Base-by-base conservation (phyloP, 2,888 invertebrate genomes). In the Synanthedon vespiformis region DNA sequence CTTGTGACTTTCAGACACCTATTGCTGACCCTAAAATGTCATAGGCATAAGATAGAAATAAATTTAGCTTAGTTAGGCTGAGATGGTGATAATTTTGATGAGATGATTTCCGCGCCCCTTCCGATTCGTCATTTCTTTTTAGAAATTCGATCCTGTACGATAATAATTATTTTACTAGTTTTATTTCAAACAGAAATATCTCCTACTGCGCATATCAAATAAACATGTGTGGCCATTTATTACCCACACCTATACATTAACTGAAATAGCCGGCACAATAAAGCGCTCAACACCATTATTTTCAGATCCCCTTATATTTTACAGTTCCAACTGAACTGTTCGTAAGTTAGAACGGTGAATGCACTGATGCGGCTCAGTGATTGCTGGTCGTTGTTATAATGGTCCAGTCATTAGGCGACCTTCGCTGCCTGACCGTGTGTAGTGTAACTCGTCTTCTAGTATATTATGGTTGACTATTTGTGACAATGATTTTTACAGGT, bases 321-420 rank as follows among this genome's bases (percentile, higher is more conserved):
- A 44, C 14, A 13, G 34, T 34, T 34, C 34, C 10, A 10, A 34
- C 34, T 10, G 34, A 34, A 34, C 10, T 10, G 34, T 34, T 34
- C 34, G 34, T 44, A 44, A 13, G 13, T 44, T 44, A 44, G n/a
- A 0, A 13, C 44, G 44, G 44, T 12, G 44, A 44, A 13, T 44
- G 44, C 44, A 44, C 44, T 13, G 44, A 44, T 44, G 4, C 12
- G 57, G 64, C 50, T 66, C 63, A 56, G 48, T 16, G 52, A 58
- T 51, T 50, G 53, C 48, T 65, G 66, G 67, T 16, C 55, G 55
- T 53, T 59, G 58, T 55, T 10, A 61, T 77, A 80, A 80, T 79
- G 64, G 62, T 14, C 13, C 65, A 54, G 75, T 69, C 65, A 80
- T 81, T 76, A 80, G 56, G 63, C 61, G 79, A 63, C 80, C 80